These are phyloP conservation scores for Tokudaia muenninki DNA, from an alignment of 2,797 vertebrate species.

Conservation along the genomic window DNA sequence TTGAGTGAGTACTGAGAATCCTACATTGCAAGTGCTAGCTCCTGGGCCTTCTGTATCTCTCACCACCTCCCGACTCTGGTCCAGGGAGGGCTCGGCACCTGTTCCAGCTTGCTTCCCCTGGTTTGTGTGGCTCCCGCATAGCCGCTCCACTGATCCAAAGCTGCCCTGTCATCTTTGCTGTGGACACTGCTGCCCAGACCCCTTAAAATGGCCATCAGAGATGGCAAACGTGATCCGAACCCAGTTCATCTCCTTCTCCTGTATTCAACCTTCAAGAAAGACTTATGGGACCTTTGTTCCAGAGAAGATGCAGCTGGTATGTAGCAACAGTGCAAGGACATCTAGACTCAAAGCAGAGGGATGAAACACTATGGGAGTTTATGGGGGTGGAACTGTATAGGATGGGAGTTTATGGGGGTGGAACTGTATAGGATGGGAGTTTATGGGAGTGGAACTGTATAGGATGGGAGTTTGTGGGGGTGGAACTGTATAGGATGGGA, in stretches of 20 bases:
- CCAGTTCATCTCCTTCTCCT: not conserved
- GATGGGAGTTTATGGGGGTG: not conserved
- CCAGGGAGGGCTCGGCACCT: accelerated
- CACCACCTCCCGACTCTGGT: accelerated
- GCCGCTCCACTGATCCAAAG: not conserved
- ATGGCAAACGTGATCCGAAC: not conserved
- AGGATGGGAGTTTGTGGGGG: not conserved
- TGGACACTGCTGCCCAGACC: accelerated
- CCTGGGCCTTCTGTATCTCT: not conserved
- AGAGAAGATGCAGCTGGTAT: not conserved
- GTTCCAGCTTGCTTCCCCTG: not conserved
- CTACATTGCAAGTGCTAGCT: not conserved
- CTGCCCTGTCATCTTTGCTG: not conserved
- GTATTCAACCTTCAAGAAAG: not conserved
- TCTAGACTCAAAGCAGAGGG: not conserved
- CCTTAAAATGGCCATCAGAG: not conserved
- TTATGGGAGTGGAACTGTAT: too few species aligned
- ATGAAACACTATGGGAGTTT: accelerated
- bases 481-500: not conserved
- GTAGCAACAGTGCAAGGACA: not conserved
- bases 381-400: not conserved
- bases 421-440: not conserved
- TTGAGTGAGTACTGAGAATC: not conserved
- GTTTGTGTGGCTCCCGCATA: accelerated
- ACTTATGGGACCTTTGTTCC: not conserved